Evolutionary conservation across 2,888 invertebrate species (phyloP).

Genomic region (Apocheima hispidaria): DNA sequence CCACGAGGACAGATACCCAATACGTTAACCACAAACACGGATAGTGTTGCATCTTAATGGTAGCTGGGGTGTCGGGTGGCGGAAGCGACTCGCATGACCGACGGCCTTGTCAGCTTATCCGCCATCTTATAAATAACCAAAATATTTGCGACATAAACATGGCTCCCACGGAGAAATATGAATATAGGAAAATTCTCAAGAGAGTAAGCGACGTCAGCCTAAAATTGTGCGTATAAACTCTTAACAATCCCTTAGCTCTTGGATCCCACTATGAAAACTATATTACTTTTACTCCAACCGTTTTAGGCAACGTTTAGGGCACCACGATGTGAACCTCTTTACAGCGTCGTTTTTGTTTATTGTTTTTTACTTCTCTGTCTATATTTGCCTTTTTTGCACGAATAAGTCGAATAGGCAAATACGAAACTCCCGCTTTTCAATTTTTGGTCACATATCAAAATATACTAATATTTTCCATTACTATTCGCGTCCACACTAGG

Average conservation of each 20-base stretch:
- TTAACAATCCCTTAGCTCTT: neutral
- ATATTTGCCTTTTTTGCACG: too few relatives aligned
- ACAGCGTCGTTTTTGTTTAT: too few relatives aligned
- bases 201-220: neutral
- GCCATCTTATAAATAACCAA: constrained; percentile 51
- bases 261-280: neutral
- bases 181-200: constrained; percentile 3
- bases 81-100: constrained; percentile 70
- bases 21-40: constrained; percentile 33
- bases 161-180: constrained; percentile 5
- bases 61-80: constrained; percentile 62
- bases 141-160: constrained; percentile 18
- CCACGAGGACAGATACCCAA: constrained; percentile 5
- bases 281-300: neutral
- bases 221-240: neutral
- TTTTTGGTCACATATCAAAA: too few relatives aligned
- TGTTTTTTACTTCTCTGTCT: too few relatives aligned
- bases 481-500: too few relatives aligned
- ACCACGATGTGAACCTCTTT: too few relatives aligned
- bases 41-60: constrained; percentile 53
- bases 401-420: too few relatives aligned
- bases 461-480: too few relatives aligned
- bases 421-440: too few relatives aligned
- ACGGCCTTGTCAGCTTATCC: constrained; percentile 64
- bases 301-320: neutral